phyloP scores from a whole-genome alignment of 2,113 vertebrate species.

The Scolopax mira region DNA sequence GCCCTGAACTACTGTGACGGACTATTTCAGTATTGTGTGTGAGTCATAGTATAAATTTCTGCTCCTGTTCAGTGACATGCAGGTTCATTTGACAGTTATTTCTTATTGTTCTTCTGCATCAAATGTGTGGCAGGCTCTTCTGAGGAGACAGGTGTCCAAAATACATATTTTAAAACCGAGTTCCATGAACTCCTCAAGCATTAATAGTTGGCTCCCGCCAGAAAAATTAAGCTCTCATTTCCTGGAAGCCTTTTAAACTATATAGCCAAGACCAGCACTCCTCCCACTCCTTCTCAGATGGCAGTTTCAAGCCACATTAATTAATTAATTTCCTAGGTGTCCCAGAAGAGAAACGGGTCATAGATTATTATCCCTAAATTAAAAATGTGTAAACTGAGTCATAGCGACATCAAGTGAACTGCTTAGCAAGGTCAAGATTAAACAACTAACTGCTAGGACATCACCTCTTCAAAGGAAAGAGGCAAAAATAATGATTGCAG shows the following conservation, averaged over 20 bases:
- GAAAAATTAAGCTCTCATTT: not conserved
- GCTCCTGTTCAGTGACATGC: not conserved
- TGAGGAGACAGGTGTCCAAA: slow-evolving; percentile 13
- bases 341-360: not conserved
- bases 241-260: not conserved
- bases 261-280: not conserved
- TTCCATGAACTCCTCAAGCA: not conserved
- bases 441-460: not conserved
- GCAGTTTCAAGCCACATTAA: not conserved
- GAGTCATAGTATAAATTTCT: not conserved
- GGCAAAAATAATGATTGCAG: not conserved
- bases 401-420: not conserved
- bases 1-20: not conserved
- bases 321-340: not conserved
- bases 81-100: slow-evolving; percentile 5
- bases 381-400: not conserved
- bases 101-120: not conserved
- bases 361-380: not conserved
- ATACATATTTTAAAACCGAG: not conserved
- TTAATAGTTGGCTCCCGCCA: not conserved
- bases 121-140: not conserved
- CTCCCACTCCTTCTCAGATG: not conserved
- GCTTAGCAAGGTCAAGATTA: not conserved
- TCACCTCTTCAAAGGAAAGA: not conserved
- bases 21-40: not conserved